Conservation (phyloP, 64 coral and sea anemone genomes). For the Porites lutea region DNA sequence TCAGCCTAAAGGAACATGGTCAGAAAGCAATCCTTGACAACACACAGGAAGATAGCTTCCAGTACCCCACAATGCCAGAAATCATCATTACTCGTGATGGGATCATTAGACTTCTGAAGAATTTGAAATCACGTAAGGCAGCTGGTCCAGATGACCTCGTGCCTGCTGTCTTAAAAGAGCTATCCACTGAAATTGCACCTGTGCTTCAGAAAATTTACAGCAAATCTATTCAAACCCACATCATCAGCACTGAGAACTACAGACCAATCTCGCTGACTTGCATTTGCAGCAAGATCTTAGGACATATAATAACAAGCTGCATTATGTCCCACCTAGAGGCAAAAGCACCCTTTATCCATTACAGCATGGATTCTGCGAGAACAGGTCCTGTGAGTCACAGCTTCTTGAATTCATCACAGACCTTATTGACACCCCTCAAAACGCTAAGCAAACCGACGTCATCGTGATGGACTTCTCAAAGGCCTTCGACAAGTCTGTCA, state of each 20-base stretch:
- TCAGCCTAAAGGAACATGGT: no score
- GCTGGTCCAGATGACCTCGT: conserved; percentile 42
- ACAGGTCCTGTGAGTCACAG: conserved; percentile 15
- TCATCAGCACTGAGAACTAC: no score
- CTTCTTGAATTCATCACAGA: conserved; percentile 27
- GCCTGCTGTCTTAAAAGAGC: conserved; percentile 1
- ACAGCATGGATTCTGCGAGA: neutral
- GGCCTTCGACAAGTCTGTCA: no score
- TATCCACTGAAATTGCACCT: conserved; percentile 39
- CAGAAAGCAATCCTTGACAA: no score
- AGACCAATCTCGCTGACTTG: neutral
- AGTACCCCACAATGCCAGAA: no score
- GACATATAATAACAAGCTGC: conserved; percentile 15
- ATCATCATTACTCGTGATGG: no score
- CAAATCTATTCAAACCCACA: no score
- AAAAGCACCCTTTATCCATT: conserved; percentile 1
- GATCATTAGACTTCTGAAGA: no score
- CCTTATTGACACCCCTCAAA: neutral
- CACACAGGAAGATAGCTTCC: no score
- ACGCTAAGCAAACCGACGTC: conserved; percentile 12
- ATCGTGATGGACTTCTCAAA: no score
- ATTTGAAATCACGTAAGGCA: conserved; percentile 11
- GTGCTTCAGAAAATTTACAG: conserved; percentile 24
- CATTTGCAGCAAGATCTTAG: neutral
- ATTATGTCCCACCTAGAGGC: conserved; percentile 1